Base-by-base conservation (phyloP, 2,797 vertebrate genomes). In the Xenentodon cancila region DNA sequence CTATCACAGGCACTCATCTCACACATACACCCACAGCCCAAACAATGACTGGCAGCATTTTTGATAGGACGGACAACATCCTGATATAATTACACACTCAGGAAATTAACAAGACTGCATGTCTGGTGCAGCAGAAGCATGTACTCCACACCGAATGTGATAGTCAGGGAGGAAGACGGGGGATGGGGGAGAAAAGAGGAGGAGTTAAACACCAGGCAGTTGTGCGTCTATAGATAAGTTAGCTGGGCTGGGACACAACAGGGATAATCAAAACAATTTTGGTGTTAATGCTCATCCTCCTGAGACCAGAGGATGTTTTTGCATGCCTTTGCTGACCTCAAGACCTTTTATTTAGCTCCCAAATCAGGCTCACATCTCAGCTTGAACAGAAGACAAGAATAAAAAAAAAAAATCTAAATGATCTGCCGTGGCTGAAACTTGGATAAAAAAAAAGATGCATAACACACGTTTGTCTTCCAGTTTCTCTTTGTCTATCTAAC, bases 31-130 rank as follows among this genome's bases (percentile, higher is more conserved):
- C 81, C 69, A 82, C 74, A 88, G 82, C 78, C 77, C 76, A 87
- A 84, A 90, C 84, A 91, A 89, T 84, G 82, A 87, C 81, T 22
- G 63, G 77, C 71, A 76, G 77, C 37, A 84, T 85, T 80, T 85
- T 75, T 57, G 86, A 86, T 81, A 80, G 74, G 69, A 81, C 85
- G 82, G 91, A 91, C 82, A 89, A 87, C 85, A 87, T 89, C 76
- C 81, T 85, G 80, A 89, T 84, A 86, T 83, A 91, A 91, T 92
- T 86, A 91, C 75, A 79, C 78, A 88, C 82, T 86, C 86, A 85
- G 84, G 86, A 90, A 91, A 90, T 86, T 81, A 88, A 85, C 81
- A 87, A 84, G 87, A 80, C 84, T 69, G 81, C 30, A 73, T 74
- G 86, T 88, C 87, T 91, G 70, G 74, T 79, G 70, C 74, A 71